These are phyloP conservation scores for Heteropelma amictum DNA, from an alignment of 2,888 invertebrate species.

Conservation along the genomic window DNA sequence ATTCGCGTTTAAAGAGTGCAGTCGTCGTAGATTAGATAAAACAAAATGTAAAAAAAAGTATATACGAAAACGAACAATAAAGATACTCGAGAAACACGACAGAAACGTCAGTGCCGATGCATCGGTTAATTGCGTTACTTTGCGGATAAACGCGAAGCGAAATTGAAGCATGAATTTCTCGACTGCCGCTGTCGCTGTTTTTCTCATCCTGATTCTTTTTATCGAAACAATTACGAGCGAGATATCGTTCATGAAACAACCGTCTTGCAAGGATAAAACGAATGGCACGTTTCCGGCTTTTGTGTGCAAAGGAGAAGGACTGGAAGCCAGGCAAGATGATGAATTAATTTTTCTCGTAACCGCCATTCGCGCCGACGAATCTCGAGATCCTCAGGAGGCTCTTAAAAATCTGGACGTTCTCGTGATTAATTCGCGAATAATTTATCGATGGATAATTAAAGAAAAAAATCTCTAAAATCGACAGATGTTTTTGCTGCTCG, in stretches of 20 bases:
- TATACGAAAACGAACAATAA: too few relatives aligned
- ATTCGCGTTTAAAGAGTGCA: background rate
- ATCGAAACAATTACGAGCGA: background rate
- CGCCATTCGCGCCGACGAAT: background rate
- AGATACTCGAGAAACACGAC: background rate
- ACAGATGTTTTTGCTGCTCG: slow-evolving; percentile 84
- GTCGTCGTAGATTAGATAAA: slow-evolving; percentile 20
- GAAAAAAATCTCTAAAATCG: background rate
- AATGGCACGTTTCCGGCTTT: slow-evolving; percentile 41
- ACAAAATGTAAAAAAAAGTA: background rate
- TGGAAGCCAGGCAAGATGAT: slow-evolving; percentile 28
- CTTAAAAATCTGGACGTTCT: background rate
- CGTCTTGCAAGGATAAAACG: slow-evolving; percentile 24
- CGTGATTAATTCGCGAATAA: too few relatives aligned
- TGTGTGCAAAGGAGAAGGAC: slow-evolving; percentile 53
- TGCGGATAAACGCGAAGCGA: background rate
- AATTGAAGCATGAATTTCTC: slow-evolving; percentile 4
- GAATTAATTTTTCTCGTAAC: background rate
- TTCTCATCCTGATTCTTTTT: background rate
- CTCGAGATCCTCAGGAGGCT: background rate
- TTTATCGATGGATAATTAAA: background rate
- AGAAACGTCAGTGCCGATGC: background rate
- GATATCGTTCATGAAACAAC: slow-evolving; percentile 9
- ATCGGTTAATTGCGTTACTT: background rate
- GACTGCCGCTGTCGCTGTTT: background rate